phyloP scores from a whole-genome alignment of 2,113 vertebrate genomes.

The Argyrosomus japonicus region DNA sequence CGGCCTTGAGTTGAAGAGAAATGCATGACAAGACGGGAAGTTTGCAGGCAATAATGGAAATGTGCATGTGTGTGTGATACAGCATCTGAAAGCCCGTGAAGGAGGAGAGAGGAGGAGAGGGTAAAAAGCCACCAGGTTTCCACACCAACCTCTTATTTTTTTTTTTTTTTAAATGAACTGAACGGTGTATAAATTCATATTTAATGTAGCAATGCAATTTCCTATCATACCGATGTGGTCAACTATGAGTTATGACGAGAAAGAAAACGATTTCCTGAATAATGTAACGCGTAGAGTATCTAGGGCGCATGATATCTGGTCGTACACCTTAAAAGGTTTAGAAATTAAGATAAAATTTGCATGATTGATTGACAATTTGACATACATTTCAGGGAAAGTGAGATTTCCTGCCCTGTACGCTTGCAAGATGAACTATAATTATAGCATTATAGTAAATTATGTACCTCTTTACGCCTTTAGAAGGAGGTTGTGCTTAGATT shows the following conservation, averaged over 20 bases:
- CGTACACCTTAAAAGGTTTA: not conserved
- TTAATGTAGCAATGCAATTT: not conserved
- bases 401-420: not conserved
- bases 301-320: not conserved
- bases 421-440: not conserved
- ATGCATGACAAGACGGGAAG: not conserved
- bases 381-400: not conserved
- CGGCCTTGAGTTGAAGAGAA: not conserved
- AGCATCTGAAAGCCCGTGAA: not conserved
- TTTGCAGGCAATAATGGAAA: constrained; percentile 1
- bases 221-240: not conserved
- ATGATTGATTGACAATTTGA: not conserved
- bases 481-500: not conserved
- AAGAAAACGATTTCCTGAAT: not conserved
- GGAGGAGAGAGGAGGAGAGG: not conserved
- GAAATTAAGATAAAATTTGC: not conserved
- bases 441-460: not conserved
- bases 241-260: not conserved
- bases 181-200: not conserved
- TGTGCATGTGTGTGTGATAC: not conserved
- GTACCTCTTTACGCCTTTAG: not conserved
- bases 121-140: not conserved
- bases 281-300: not conserved
- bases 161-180: not conserved
- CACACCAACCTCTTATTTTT: not conserved